Percentiles rank a stretch among this genome's conserved stretches.
Conservation (phyloP, 2,797 vertebrate genomes). For the Intellagama lesueurii region DNA sequence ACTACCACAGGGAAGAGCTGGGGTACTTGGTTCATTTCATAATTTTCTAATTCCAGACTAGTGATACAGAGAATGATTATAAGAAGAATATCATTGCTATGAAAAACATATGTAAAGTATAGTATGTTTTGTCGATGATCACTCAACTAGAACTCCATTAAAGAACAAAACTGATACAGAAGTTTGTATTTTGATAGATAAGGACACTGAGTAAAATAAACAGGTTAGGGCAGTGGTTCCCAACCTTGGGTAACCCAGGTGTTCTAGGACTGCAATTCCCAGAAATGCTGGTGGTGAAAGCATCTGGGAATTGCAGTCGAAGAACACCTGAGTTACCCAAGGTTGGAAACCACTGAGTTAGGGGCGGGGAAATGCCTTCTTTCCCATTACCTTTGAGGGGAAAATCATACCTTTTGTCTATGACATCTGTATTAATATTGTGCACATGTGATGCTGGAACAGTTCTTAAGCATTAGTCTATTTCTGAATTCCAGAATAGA, state of each 20-base stretch:
- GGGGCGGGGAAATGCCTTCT: background rate
- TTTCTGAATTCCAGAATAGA: background rate
- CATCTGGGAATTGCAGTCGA: too few species aligned
- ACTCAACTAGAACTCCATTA: background rate
- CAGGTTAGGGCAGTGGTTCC: background rate
- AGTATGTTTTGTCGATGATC: too few species aligned
- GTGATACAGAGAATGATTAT: slow-evolving; percentile 3
- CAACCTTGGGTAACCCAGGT: too few species aligned
- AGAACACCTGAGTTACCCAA: too few species aligned
- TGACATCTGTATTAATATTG: background rate
- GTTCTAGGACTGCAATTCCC: too few species aligned
- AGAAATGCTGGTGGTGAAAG: too few species aligned
- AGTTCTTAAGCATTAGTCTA: background rate
- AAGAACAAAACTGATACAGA: background rate
- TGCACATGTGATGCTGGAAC: slow-evolving; percentile 30
- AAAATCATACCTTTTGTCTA: slow-evolving; percentile 5
- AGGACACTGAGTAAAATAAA: background rate
- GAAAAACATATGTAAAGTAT: background rate
- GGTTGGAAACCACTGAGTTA: too few species aligned
- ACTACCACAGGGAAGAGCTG: background rate
- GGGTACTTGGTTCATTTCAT: slow-evolving; percentile 21
- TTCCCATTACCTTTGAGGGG: slow-evolving; percentile 1
- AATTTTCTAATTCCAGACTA: slow-evolving; percentile 31
- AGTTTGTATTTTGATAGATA: background rate
- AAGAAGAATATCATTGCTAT: background rate